phyloP scores from a whole-genome alignment of 2,888 invertebrate species.

The Dryomyza anilis region DNA sequence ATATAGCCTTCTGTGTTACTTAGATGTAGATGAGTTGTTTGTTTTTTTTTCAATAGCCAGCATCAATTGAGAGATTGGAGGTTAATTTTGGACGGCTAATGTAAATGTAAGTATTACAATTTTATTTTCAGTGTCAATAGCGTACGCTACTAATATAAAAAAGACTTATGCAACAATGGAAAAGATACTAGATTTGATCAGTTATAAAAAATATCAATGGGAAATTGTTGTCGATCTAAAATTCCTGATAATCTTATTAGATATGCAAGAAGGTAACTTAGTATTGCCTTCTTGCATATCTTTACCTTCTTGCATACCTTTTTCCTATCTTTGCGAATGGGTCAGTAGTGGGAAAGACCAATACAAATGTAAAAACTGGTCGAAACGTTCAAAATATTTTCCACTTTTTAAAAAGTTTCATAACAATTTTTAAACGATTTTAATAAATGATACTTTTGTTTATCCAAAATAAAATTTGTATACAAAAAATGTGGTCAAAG shows the following conservation, averaged over 20 bases:
- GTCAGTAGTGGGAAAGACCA: not conserved
- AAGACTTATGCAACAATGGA: conserved; percentile 7
- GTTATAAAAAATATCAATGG: conserved; percentile 15
- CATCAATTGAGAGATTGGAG: not conserved
- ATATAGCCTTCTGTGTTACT: no score
- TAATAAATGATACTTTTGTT: no score
- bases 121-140: conserved; percentile 5
- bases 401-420: no score
- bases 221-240: no score
- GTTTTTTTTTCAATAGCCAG: not conserved
- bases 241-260: conserved; percentile 1
- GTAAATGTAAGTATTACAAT: not conserved
- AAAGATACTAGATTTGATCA: not conserved
- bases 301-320: no score
- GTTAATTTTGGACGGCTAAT: not conserved
- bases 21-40: not conserved
- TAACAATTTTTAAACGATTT: no score
- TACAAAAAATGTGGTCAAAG: no score
- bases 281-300: conserved; percentile 10
- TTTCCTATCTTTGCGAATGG: conserved; percentile 15
- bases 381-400: no score
- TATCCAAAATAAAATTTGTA: no score
- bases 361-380: no score
- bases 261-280: conserved; percentile 13
- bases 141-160: conserved; percentile 17